A percentile compares a stretch with the other conserved stretches of the same genome.
phyloP scores from a whole-genome alignment of 2,113 vertebrate species.

The Psittacus erithacus region DNA sequence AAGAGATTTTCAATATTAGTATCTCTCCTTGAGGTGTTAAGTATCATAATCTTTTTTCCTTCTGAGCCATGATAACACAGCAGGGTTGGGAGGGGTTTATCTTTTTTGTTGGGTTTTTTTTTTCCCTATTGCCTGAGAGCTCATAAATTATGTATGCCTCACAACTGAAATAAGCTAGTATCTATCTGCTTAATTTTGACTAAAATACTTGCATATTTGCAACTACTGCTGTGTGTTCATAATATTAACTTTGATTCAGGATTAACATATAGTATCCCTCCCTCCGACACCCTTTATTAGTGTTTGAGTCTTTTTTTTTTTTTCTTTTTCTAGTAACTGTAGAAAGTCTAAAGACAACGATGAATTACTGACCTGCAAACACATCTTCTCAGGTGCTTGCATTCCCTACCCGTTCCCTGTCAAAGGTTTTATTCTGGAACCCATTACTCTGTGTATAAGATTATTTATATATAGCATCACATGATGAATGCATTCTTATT shows the following conservation, averaged over 20 bases:
- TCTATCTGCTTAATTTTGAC: background rate
- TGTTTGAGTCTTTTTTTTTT: background rate
- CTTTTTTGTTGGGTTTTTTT: background rate
- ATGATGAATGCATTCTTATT: background rate
- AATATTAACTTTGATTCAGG: background rate
- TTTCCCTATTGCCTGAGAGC: background rate
- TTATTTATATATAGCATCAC: background rate
- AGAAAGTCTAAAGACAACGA: background rate
- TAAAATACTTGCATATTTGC: background rate
- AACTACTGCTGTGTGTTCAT: accelerated
- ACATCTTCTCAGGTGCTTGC: background rate
- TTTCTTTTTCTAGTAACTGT: background rate
- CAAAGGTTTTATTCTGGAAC: background rate
- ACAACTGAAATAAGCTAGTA: background rate
- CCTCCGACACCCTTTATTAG: background rate
- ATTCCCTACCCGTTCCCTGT: background rate
- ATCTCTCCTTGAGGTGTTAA: background rate
- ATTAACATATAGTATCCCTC: background rate
- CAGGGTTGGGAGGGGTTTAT: too few relatives aligned
- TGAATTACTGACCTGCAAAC: background rate
- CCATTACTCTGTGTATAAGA: background rate
- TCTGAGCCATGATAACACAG: background rate
- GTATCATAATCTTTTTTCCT: background rate
- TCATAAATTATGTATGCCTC: background rate
- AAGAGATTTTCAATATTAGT: background rate